A percentile compares a stretch with the other conserved stretches of the same genome.
Evolutionary conservation across 2,797 vertebrate genomes (phyloP).

Genomic region (Gymnothorax reevesii): DNA sequence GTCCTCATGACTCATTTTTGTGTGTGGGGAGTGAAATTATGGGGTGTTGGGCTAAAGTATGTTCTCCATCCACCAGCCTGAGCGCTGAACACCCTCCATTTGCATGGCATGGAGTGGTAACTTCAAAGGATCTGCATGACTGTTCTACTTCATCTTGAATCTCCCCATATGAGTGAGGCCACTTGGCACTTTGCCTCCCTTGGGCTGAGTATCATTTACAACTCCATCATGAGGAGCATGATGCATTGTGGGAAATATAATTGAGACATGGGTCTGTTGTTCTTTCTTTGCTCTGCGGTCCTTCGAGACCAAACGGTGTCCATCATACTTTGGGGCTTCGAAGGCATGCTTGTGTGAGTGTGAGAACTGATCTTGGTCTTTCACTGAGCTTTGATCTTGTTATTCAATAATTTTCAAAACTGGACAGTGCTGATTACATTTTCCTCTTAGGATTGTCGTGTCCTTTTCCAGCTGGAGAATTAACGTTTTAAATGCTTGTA

Average conservation of each 20-base stretch:
- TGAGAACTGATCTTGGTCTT: background rate
- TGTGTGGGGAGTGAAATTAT: background rate
- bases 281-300: background rate
- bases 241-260: conserved; percentile 4
- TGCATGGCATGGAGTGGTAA: background rate
- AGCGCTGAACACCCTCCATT: background rate
- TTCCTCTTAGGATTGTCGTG: background rate
- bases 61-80: background rate
- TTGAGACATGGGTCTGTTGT: background rate
- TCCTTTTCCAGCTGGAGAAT: too few relatives aligned
- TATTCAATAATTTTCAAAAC: background rate
- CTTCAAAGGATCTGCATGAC: background rate
- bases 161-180: background rate
- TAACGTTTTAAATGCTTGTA: too few relatives aligned
- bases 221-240: background rate
- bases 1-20: too few relatives aligned
- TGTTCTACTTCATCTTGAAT: background rate
- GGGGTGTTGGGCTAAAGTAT: background rate
- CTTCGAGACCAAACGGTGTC: background rate
- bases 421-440: background rate
- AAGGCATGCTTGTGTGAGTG: background rate
- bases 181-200: background rate
- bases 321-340: background rate
- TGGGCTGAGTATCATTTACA: background rate
- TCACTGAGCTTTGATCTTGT: background rate